Evolutionary conservation across 1,140 invertebrate genomes (phyloP), one percentile per base, ranked within the genome.

Genomic region (Pantala flavescens): DNA sequence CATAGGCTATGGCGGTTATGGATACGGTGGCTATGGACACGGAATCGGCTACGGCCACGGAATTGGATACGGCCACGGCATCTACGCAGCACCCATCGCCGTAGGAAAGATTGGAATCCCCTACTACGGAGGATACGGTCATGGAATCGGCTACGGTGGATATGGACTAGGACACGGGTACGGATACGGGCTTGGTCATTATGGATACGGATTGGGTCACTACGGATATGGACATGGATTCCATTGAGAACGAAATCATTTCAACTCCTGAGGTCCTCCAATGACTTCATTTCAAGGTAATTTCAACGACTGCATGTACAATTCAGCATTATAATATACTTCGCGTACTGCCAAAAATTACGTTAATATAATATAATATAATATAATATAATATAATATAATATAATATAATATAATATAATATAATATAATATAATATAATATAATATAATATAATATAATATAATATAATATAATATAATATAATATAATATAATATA

Each of bases 31-130:
- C 24, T 23, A 23, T 23, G 71, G 24, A 3, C 71, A 24, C 23
- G 43, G 49, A 5, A 24, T 74, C 36, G 73, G 75, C 14, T 74
- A 74, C 24, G 75, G 75, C 12, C 70, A 73, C 63, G 75, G 75
- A 7, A 42, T 74, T 7, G 75, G 75, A 0, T 74, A 74, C 43
- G 74, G 74, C 0, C 74, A 73, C 12, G 49, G 49, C 12, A 19
- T 63, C 28, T 36, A 2, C 9, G 28, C 28, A 36, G 28, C 28
- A 36, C 28, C 28, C 28, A 36, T 36, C 28, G 28, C 28, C 2
- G 28, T 36, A 36, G 28, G 28, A 36, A 36, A 36, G 28, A 9
- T 36, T 2, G 28, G 28, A 36, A 36, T 36, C 9, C 28, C 28
- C 3, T 14, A 23, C 23, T 24, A 28, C 24, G 71, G 36, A 72